Base-by-base conservation (phyloP, 1,140 invertebrate genomes). In the Drosophila sproati region DNA sequence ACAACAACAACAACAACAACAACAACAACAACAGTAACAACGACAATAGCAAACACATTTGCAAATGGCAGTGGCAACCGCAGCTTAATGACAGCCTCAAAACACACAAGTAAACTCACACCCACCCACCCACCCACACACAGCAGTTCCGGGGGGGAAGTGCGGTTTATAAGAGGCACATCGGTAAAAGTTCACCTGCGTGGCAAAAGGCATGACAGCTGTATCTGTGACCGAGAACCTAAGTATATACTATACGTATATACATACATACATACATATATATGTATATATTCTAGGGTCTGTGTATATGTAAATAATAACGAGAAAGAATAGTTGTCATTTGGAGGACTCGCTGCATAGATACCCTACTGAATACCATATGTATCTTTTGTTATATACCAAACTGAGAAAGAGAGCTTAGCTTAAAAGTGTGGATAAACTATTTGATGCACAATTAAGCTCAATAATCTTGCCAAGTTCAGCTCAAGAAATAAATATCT, bases 31-130 rank as follows among this genome's bases (percentile, higher is more conserved):
- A 55, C 41, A 56, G 62, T 71, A 78, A 62, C 63, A 59, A 74
- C 59, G 54, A 88, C 83, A 83, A 87, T 80, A 69, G 76, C 69
- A 87, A 87, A 88, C 83, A 87, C 83, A 87, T 87, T 87, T 88
- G 83, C 83, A 87, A 87, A 87, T 87, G 83, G 80, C 83, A 88
- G 77, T 67, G 60, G 77, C 69, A 87, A 87, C 83, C 83, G 77
- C 83, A 87, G 83, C 80, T 87, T 87, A 87, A 87, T 87, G 83
- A 87, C 83, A 87, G 77, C 76, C 80, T 70, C 72, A 77, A 43
- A 72, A 43, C 52, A 59, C 3, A 45, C 32, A 59, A 8, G 43
- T 35, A 64, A 47, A 35, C 47, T 2, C 6, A 28, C 29, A 28
- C 5, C 50, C 7, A 34, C 7, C 20, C 7, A 56, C 5, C 12